A percentile compares a stretch with the other conserved stretches of the same genome.
phyloP scores from a whole-genome alignment of 2,888 invertebrate species.

The Mythimna impura region DNA sequence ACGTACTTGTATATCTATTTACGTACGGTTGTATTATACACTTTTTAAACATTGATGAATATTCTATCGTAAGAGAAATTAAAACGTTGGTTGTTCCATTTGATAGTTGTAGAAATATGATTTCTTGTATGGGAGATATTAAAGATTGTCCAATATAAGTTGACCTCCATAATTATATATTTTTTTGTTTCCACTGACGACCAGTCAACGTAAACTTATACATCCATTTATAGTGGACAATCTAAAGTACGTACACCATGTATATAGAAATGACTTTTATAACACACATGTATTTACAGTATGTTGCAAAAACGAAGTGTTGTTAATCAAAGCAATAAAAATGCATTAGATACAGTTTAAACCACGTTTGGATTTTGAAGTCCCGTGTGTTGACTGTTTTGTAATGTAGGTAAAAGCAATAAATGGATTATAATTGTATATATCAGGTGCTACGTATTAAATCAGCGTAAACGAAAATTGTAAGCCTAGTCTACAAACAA shows the following conservation, averaged over 20 bases:
- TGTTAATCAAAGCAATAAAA: background rate
- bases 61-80: background rate
- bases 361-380: conserved; percentile 8
- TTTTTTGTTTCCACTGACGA: background rate
- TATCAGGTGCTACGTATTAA: conserved; percentile 15
- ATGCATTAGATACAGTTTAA: background rate
- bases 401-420: conserved; percentile 34
- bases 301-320: conserved; percentile 14
- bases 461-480: background rate
- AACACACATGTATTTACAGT: conserved; percentile 9
- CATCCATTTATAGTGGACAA: conserved; percentile 15
- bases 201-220: background rate
- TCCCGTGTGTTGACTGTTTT: conserved; percentile 7
- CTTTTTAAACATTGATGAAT: conserved; percentile 7
- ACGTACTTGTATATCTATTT: conserved; percentile 17
- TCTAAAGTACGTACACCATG: conserved; percentile 6
- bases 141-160: conserved; percentile 5
- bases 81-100: conserved; percentile 1
- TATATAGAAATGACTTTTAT: conserved; percentile 16
- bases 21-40: conserved; percentile 24
- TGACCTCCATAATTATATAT: background rate
- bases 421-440: background rate
- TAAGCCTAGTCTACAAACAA: conserved; percentile 18
- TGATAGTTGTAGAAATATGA: background rate
- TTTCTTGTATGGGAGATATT: background rate